Evolutionary conservation across 2,888 invertebrate genomes (phyloP).

Genomic region (Sphecodes monilicornis): DNA sequence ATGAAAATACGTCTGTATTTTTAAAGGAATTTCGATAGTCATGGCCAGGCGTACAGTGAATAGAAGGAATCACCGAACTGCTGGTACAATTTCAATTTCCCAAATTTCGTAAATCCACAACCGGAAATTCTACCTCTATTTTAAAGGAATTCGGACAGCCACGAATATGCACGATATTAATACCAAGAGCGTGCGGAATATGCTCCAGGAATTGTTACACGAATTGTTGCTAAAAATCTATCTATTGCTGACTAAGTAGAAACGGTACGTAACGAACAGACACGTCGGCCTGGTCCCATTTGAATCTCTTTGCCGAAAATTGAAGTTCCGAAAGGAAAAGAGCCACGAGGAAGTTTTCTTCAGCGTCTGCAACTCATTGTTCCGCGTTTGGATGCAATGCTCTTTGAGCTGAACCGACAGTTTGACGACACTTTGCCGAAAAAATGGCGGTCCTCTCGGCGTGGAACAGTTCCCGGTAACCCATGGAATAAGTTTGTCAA

Average conservation of each 20-base stretch:
- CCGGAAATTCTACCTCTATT: neutral
- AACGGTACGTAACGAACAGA: neutral
- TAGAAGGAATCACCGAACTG: neutral
- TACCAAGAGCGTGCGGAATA: neutral
- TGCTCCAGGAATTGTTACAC: neutral
- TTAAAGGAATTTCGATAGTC: neutral
- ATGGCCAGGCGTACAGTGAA: neutral
- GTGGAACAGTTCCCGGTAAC: slow-evolving; percentile 59
- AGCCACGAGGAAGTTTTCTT: neutral
- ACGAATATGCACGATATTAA: neutral
- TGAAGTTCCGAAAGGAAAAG: neutral
- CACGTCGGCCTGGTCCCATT: neutral
- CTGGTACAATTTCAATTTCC: slow-evolving; percentile 2
- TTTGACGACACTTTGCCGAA: neutral
- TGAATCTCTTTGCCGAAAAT: neutral
- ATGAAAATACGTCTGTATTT: slow-evolving; percentile 1
- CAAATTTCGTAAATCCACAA: slow-evolving; percentile 5
- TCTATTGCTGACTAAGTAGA: neutral
- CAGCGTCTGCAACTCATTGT: neutral
- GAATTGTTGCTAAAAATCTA: neutral
- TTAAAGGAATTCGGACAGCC: neutral
- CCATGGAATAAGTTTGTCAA: slow-evolving; percentile 72
- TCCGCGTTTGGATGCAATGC: neutral
- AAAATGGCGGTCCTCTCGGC: slow-evolving; percentile 1
- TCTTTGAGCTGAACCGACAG: neutral